Conservation (phyloP, 2,797 vertebrate genomes). For the Melanotaenia parkinsoni region DNA sequence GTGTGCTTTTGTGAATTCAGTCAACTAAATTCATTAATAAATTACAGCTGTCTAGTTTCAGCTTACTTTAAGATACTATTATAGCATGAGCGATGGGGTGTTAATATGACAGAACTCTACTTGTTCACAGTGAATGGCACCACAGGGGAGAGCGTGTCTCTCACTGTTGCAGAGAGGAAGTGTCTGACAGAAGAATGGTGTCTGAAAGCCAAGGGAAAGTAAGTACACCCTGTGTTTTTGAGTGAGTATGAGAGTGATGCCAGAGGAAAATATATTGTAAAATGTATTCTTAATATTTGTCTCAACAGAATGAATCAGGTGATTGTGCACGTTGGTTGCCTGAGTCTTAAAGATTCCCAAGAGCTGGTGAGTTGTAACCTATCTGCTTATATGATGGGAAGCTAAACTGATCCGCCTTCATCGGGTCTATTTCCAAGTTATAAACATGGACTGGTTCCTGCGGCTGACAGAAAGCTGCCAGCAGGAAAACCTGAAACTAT, state of each 20-base stretch:
- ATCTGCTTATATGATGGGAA: not conserved
- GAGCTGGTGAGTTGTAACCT: constrained; percentile 86
- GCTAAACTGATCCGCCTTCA: not conserved
- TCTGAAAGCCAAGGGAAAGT: constrained; percentile 88
- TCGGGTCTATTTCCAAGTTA: not conserved
- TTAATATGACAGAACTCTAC: constrained; percentile 10
- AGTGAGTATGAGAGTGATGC: not conserved
- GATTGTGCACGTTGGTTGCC: constrained; percentile 92
- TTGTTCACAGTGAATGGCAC: constrained; percentile 92
- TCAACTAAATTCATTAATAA: too few species aligned
- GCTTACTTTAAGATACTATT: not conserved
- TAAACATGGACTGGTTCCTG: too few species aligned
- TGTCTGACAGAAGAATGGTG: constrained; percentile 90
- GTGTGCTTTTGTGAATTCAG: too few species aligned
- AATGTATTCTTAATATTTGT: constrained; percentile 5
- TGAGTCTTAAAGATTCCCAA: constrained; percentile 90
- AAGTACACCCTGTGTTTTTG: constrained; percentile 64
- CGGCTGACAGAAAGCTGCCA: not conserved
- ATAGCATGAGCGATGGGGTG: not conserved
- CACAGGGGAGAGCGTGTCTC: constrained; percentile 92
- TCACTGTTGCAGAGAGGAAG: constrained; percentile 89
- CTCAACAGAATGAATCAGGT: constrained; percentile 87
- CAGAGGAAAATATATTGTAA: too few species aligned
- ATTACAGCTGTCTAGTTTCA: not conserved
- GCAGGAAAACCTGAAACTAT: not conserved